Evolutionary conservation across 2,888 invertebrate genomes (phyloP).

Genomic region (Caradrina kadenii): DNA sequence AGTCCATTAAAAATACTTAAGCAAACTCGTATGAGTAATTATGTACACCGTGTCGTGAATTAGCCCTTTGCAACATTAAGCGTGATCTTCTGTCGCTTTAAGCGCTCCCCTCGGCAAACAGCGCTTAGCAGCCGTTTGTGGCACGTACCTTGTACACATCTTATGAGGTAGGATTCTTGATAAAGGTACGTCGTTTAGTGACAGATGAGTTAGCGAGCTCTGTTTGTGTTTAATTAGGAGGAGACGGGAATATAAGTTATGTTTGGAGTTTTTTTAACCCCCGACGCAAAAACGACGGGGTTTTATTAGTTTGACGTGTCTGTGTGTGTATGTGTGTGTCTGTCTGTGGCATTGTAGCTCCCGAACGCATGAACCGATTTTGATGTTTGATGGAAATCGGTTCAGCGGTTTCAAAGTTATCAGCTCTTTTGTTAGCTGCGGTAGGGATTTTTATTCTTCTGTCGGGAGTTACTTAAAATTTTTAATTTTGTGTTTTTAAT

Average conservation of each 20-base stretch:
- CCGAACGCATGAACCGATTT: too few relatives aligned
- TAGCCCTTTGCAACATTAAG: constrained; percentile 70
- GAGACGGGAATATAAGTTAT: neutral
- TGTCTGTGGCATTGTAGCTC: too few relatives aligned
- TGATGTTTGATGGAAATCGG: too few relatives aligned
- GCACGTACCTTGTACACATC: constrained; percentile 62
- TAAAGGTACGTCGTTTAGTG: constrained; percentile 41
- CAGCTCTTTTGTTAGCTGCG: too few relatives aligned
- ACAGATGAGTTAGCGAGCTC: constrained; percentile 27
- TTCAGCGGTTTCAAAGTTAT: too few relatives aligned
- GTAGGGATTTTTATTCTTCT: too few relatives aligned
- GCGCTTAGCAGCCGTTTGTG: constrained; percentile 57
- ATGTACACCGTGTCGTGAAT: constrained; percentile 67
- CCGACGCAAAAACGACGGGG: too few relatives aligned
- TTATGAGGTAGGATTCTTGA: constrained; percentile 50
- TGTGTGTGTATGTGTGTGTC: too few relatives aligned
- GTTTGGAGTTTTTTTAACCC: neutral
- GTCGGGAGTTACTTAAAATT: too few relatives aligned
- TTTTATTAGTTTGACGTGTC: too few relatives aligned
- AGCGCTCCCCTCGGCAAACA: constrained; percentile 71
- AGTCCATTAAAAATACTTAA: constrained; percentile 63
- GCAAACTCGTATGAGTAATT: constrained; percentile 66
- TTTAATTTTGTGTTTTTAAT: too few relatives aligned
- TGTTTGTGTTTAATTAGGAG: constrained; percentile 40
- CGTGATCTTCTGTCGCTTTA: constrained; percentile 65